A percentile compares a stretch with the other conserved stretches of the same genome.
phyloP scores from a whole-genome alignment of 1,140 invertebrate species.

The Arctopsyche grandis region DNA sequence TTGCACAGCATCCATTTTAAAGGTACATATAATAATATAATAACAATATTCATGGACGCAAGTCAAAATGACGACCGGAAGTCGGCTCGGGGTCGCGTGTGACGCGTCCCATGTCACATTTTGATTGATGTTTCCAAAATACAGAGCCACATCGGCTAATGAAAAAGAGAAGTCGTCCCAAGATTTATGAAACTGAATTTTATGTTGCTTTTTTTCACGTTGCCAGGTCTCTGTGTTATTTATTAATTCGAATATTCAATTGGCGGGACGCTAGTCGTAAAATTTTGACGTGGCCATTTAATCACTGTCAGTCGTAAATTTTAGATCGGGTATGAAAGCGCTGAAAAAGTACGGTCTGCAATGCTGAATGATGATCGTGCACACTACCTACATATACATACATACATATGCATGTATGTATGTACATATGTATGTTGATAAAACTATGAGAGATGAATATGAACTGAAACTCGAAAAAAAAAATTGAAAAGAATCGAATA shows the following conservation, averaged over 20 bases:
- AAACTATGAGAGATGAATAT: too few species aligned
- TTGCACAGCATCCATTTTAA: too few species aligned
- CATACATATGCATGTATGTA: too few species aligned
- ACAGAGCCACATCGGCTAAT: neutral
- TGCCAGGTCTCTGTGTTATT: slow-evolving; percentile 10
- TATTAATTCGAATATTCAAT: slow-evolving; percentile 39
- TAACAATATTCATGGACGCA: too few species aligned
- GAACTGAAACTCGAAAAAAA: too few species aligned
- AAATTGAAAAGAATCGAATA: too few species aligned
- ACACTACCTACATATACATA: neutral
- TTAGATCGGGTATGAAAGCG: neutral
- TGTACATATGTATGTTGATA: too few species aligned
- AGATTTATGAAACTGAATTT: slow-evolving; percentile 23
- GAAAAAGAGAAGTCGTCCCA: neutral
- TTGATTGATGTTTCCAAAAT: slow-evolving; percentile 23
- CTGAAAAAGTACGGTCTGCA: neutral
- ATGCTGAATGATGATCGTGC: slow-evolving; percentile 3
- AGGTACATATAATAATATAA: too few species aligned
- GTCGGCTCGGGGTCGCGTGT: too few species aligned
- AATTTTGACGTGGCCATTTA: slow-evolving; percentile 37
- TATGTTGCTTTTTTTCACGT: neutral
- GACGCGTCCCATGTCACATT: neutral
- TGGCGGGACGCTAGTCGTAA: slow-evolving; percentile 15
- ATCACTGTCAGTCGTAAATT: slow-evolving; percentile 41
- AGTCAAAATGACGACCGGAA: too few species aligned